phyloP scores from a whole-genome alignment of 2,797 vertebrate genomes.

The Hylomyscus alleni region DNA sequence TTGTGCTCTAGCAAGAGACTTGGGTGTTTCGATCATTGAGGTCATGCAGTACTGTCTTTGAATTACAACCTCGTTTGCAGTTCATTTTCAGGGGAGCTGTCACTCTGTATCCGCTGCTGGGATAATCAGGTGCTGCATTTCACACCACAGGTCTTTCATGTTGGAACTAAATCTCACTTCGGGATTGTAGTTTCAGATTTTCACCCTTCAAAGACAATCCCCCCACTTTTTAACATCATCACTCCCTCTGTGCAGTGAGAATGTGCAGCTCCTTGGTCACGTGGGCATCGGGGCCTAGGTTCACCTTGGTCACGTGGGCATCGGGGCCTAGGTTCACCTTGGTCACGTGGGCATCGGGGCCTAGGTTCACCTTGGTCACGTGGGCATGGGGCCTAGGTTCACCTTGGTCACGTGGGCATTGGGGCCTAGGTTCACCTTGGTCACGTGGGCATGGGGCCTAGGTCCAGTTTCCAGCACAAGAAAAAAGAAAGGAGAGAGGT shows the following conservation, averaged over 20 bases:
- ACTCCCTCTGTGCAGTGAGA: not conserved
- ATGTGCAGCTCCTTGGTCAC: not conserved
- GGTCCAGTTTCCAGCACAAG: not conserved
- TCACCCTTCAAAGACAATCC: constrained; percentile 39
- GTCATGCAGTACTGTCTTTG: constrained; percentile 17
- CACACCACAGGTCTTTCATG: constrained; percentile 43
- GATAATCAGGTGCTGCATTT: constrained; percentile 56
- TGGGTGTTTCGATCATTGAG: constrained; percentile 56
- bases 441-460: not conserved
- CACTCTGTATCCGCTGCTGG: constrained; percentile 32
- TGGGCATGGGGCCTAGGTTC: not conserved
- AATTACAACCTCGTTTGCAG: constrained; percentile 68
- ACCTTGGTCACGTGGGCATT: not conserved
- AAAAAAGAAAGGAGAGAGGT: not conserved
- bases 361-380: not conserved
- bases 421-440: not conserved
- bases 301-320: not conserved
- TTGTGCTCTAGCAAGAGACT: constrained; percentile 19
- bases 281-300: not conserved
- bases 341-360: not conserved
- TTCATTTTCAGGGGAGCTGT: constrained; percentile 72
- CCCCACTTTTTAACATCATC: constrained; percentile 18
- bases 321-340: not conserved
- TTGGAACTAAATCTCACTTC: constrained; percentile 61
- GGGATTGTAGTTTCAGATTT: constrained; percentile 47